Conservation (phyloP, 2,888 invertebrate species). For the Nymphalis urticae region DNA sequence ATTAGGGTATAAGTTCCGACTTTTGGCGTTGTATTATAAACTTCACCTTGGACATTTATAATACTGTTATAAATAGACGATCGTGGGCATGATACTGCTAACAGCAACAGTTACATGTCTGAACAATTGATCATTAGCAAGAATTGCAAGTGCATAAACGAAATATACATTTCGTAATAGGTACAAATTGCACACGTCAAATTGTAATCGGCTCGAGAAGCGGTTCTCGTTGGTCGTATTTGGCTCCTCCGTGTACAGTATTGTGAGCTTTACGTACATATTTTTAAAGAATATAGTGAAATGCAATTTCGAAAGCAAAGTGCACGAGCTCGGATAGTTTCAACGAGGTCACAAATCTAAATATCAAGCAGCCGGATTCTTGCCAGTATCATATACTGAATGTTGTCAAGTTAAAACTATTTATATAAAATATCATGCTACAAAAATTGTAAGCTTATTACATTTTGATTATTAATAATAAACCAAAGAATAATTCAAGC, state of each 20-base stretch:
- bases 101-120: constrained; percentile 10
- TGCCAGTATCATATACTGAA: constrained; percentile 51
- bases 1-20: background rate
- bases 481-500: no score
- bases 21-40: background rate
- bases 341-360: constrained; percentile 69
- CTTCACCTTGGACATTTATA: background rate
- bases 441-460: no score
- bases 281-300: constrained; percentile 44
- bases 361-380: constrained; percentile 71
- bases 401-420: constrained; percentile 40
- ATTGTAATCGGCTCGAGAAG: constrained; percentile 55
- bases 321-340: constrained; percentile 61
- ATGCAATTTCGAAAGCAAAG: constrained; percentile 50
- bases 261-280: constrained; percentile 44
- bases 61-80: constrained; percentile 4
- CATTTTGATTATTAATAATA: no score
- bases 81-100: background rate
- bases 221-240: constrained; percentile 42
- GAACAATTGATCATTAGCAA: constrained; percentile 25
- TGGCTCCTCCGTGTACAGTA: constrained; percentile 34
- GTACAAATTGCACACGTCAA: constrained; percentile 61
- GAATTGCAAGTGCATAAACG: constrained; percentile 36
- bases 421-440: constrained; percentile 12
- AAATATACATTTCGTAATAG: constrained; percentile 56